Percentiles rank a stretch among this genome's conserved stretches.
phyloP scores from a whole-genome alignment of 1,140 invertebrate species.

The Semibalanus balanoides region DNA sequence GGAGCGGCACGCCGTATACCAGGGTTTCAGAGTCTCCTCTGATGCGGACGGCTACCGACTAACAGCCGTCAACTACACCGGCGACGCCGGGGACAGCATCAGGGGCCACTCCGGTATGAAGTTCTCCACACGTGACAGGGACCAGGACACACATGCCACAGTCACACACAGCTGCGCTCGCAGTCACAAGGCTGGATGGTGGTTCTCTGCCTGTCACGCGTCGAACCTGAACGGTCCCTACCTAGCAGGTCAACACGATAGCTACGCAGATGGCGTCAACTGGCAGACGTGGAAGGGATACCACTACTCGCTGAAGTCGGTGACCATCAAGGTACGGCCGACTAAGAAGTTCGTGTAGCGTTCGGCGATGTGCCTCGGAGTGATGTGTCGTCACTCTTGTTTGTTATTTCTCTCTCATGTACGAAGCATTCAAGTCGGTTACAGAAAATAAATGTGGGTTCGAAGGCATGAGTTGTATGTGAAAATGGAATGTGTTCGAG shows the following conservation, averaged over 20 bases:
- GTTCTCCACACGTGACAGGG: constrained; percentile 22
- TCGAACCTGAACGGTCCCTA: constrained; percentile 23
- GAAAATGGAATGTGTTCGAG: too few relatives aligned
- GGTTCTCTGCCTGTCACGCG: constrained; percentile 22
- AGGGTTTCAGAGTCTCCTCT: neutral
- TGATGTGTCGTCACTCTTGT: too few relatives aligned
- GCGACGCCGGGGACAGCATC: constrained; percentile 1
- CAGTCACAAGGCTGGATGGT: constrained; percentile 23
- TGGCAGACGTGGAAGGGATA: constrained; percentile 20
- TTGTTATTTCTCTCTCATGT: too few relatives aligned
- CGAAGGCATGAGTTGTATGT: too few relatives aligned
- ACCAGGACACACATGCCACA: constrained; percentile 13
- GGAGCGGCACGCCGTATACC: neutral
- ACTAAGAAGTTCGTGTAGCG: too few relatives aligned
- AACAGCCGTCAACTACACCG: neutral
- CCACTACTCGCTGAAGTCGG: constrained; percentile 20
- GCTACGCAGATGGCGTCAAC: constrained; percentile 19
- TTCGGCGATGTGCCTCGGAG: too few relatives aligned
- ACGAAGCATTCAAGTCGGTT: too few relatives aligned
- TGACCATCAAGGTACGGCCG: constrained; percentile 21
- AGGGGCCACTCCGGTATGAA: neutral
- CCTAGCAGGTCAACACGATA: constrained; percentile 14
- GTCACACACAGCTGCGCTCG: constrained; percentile 17
- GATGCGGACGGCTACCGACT: neutral
- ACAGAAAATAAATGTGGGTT: too few relatives aligned